Percentiles rank a stretch among this genome's conserved stretches.
Evolutionary conservation across 2,888 invertebrate genomes (phyloP).

Genomic region (Myathropa florea): DNA sequence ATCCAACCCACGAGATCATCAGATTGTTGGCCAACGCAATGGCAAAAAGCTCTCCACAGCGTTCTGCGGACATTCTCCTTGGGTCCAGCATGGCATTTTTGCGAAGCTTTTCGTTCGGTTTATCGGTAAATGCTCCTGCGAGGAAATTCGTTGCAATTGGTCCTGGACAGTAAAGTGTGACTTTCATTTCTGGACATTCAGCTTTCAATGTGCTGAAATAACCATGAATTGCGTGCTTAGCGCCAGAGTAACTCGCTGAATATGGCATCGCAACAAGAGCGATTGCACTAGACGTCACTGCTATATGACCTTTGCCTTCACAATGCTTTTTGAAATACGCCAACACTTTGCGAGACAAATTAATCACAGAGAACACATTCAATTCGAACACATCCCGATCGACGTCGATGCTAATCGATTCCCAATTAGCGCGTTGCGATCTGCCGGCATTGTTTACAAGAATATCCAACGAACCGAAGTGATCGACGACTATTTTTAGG

Average conservation of each 20-base stretch:
- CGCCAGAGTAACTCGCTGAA: slow-evolving; percentile 87
- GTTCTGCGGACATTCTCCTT: slow-evolving; percentile 82
- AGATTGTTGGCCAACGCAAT: slow-evolving; percentile 83
- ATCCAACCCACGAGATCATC: slow-evolving; percentile 86
- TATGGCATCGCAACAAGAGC: slow-evolving; percentile 86
- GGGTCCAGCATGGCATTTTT: slow-evolving; percentile 79
- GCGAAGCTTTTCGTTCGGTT: slow-evolving; percentile 82
- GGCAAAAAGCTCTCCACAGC: slow-evolving; percentile 84
- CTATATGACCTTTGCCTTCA: slow-evolving; percentile 84
- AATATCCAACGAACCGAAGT: slow-evolving; percentile 88
- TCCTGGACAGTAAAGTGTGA: slow-evolving; percentile 89
- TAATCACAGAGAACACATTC: slow-evolving; percentile 88
- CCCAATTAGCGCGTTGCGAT: slow-evolving; percentile 88
- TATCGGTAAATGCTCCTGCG: slow-evolving; percentile 85
- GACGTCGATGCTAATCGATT: slow-evolving; percentile 86
- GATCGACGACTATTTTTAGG: slow-evolving; percentile 84
- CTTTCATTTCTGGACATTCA: slow-evolving; percentile 82
- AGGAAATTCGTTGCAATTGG: slow-evolving; percentile 88
- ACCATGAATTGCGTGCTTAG: slow-evolving; percentile 90
- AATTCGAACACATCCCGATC: slow-evolving; percentile 89
- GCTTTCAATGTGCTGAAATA: slow-evolving; percentile 86
- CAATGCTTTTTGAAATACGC: slow-evolving; percentile 82
- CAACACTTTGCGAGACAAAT: slow-evolving; percentile 86
- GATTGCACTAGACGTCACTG: slow-evolving; percentile 88
- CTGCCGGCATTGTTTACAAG: slow-evolving; percentile 91